Base-by-base conservation (phyloP, 2,888 invertebrate genomes). In the Rhamnusium bicolor region DNA sequence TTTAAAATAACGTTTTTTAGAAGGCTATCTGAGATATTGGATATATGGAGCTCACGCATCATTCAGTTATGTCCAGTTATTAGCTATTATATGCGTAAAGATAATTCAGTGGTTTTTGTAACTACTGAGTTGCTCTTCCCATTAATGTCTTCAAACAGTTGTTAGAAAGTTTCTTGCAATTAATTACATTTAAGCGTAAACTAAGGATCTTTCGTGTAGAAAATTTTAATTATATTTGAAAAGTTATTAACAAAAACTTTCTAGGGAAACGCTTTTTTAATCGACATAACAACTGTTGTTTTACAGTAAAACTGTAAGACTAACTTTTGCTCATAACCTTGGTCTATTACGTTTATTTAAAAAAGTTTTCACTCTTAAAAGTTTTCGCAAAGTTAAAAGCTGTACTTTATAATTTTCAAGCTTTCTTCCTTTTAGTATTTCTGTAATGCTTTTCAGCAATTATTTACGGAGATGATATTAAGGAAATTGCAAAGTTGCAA, bases 331-430 rank as follows among this genome's bases (percentile, higher is more conserved):
- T 56, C 68, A 60, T 58, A 68, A 58, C 68, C 47, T 68, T 47
- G 56, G 68, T 68, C 47, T 58, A 68, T 68, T 58, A 68, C 47
- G 18, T 14, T 58, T 68, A 68, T 68, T 58, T 68, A 58, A 68
- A 66, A 68, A 68, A 27, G n/a, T n/a, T 68, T 68, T 68, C 12
- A 54, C 21, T 24, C 47, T 18, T 54, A 68, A 68, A 68, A 54
- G 49, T 61, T 67, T 66, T 40, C 12, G 54, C 19, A 29, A 46
- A 67, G 46, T 67, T 67, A 46, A 47, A 32, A 56, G 24, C 67
- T 53, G 47, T 46, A 54, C 58, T 58, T 49, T 68, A 47, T 68
- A 68, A 60, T 53, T 65, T 65, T 54, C 51, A 19, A 32, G 29
- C 29, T 19, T 54, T 65, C 65, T 32, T 58, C 53, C 7, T 21